These are phyloP conservation scores for Geococcyx californianus DNA, from an alignment of 2,113 vertebrate genomes.

Conservation along the genomic window DNA sequence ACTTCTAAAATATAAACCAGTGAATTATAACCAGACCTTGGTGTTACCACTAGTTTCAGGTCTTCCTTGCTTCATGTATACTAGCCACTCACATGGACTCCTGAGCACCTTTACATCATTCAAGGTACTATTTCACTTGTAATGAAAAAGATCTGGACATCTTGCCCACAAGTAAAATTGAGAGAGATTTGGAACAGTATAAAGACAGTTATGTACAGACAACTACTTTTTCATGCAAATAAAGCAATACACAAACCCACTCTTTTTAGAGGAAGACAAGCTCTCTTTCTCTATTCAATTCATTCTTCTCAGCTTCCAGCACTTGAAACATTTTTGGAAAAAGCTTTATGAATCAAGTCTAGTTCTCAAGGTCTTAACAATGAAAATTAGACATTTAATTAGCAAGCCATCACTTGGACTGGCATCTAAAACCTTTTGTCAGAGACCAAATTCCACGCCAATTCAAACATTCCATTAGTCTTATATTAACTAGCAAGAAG, in stretches of 20 bases:
- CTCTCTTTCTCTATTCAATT: conserved; percentile 48
- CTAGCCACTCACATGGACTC: neutral
- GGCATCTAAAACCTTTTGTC: conserved; percentile 61
- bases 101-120: neutral
- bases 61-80: neutral
- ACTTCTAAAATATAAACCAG: neutral
- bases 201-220: conserved; percentile 48
- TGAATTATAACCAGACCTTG: neutral
- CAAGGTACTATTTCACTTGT: neutral
- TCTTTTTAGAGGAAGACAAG: conserved; percentile 55
- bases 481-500: conserved; percentile 48
- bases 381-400: conserved; percentile 73
- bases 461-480: conserved; percentile 47
- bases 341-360: conserved; percentile 48
- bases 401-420: conserved; percentile 63
- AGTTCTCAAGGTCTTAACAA: conserved; percentile 73
- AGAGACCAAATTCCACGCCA: conserved; percentile 55
- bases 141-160: neutral
- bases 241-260: conserved; percentile 54
- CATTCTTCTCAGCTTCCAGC: conserved; percentile 60
- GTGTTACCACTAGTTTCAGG: neutral
- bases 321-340: conserved; percentile 67
- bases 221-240: conserved; percentile 67
- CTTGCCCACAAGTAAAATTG: conserved; percentile 9
- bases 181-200: conserved; percentile 19